A percentile compares a stretch with the other conserved stretches of the same genome.
These are phyloP conservation scores for Agelaius tricolor DNA, from an alignment of 2,113 vertebrate genomes.

Conservation along the genomic window DNA sequence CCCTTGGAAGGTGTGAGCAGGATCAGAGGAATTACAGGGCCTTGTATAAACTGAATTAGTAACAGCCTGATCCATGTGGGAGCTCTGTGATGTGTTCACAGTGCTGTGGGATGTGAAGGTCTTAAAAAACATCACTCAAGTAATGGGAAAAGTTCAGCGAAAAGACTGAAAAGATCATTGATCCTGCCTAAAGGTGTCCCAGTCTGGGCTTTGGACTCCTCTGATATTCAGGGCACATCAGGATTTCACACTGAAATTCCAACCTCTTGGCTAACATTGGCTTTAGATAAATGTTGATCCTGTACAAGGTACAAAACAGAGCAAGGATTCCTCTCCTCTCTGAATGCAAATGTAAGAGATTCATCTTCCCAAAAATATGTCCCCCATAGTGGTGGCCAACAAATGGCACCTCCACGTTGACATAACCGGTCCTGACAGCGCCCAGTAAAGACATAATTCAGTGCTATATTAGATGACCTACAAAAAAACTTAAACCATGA, in stretches of 20 bases:
- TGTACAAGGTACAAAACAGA: background rate
- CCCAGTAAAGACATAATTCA: slow-evolving; percentile 8
- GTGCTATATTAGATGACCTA: background rate
- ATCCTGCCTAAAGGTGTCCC: background rate
- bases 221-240: rapidly evolving
- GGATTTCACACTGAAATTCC: background rate
- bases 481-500: background rate
- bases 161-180: background rate
- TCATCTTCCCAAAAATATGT: background rate
- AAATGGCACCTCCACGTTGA: background rate
- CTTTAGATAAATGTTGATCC: background rate
- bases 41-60: rapidly evolving
- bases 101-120: background rate
- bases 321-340: too few species aligned
- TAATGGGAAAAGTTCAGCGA: background rate
- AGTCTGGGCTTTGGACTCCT: background rate
- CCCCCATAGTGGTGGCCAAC: background rate
- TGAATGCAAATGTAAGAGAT: background rate
- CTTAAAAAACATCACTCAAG: background rate
- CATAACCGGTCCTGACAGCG: background rate
- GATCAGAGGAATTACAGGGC: background rate
- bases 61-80: rapidly evolving
- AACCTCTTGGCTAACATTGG: rapidly evolving
- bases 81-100: background rate
- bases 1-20: rapidly evolving